Percentiles rank a stretch among this genome's conserved stretches.
These are phyloP conservation scores for Labroides dimidiatus DNA, from an alignment of 2,797 vertebrate species.

Conservation along the genomic window DNA sequence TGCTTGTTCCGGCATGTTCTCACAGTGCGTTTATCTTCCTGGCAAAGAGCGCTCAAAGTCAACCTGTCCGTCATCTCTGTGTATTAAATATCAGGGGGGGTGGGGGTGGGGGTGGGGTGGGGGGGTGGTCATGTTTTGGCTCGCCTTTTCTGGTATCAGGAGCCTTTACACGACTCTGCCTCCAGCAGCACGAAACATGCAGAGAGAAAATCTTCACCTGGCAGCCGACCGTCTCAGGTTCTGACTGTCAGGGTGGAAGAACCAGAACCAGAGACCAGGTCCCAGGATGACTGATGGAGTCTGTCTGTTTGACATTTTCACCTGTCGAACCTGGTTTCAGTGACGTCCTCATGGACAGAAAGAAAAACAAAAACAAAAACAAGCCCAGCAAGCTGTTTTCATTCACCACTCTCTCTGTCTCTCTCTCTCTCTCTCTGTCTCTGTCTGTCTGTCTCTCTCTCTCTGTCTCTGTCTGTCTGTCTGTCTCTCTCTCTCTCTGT, in stretches of 20 bases:
- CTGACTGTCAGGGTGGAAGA: slow-evolving; percentile 4
- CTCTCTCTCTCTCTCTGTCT: too few relatives aligned
- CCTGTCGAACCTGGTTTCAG: not conserved
- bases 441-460: slow-evolving; percentile 85
- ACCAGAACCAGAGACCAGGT: not conserved
- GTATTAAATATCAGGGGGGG: slow-evolving; percentile 14
- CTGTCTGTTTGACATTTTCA: not conserved
- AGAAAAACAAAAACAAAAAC: too few relatives aligned
- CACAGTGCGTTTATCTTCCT: slow-evolving; percentile 20
- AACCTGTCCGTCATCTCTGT: slow-evolving; percentile 7
- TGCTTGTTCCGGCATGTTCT: slow-evolving; percentile 52
- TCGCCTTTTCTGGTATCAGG: slow-evolving; percentile 39
- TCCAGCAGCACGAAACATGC: slow-evolving; percentile 29
- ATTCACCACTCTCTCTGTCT: not conserved
- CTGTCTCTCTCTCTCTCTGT: too few relatives aligned
- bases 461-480: too few relatives aligned
- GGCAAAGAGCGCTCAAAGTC: slow-evolving; percentile 19
- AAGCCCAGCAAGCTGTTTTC: not conserved
- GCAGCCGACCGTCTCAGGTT: not conserved
- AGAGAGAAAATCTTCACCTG: not conserved
- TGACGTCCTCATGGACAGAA: not conserved
- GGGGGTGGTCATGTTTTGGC: slow-evolving; percentile 63
- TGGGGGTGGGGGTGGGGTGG: too few relatives aligned
- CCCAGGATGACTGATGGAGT: not conserved
- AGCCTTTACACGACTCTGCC: slow-evolving; percentile 20